A percentile compares a stretch with the other conserved stretches of the same genome.
Conservation (phyloP, 2,113 vertebrate species). For the Campylomormyrus numenius region DNA sequence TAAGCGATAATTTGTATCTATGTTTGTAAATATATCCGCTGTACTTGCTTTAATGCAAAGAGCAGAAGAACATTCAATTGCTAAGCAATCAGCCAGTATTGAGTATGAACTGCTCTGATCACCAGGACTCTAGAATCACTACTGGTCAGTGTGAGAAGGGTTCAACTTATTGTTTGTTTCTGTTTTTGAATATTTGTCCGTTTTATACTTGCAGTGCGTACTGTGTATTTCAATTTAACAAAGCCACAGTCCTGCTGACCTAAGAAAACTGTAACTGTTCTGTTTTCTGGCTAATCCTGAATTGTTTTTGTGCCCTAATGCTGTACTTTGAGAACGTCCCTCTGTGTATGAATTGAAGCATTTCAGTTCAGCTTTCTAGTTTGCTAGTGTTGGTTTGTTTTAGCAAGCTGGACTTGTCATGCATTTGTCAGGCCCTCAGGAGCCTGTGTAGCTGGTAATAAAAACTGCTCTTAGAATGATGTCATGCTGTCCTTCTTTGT, state of each 20-base stretch:
- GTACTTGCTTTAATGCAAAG: constrained; percentile 6
- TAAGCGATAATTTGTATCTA: background rate
- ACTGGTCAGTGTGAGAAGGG: background rate
- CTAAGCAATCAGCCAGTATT: constrained; percentile 5
- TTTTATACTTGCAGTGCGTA: background rate
- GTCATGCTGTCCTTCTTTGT: background rate
- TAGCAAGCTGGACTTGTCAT: constrained; percentile 10
- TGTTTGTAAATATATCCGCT: constrained; percentile 2
- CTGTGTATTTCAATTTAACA: constrained; percentile 2
- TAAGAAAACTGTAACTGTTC: background rate
- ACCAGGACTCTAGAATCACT: constrained; percentile 4
- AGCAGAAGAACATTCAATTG: constrained; percentile 10
- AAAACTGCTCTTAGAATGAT: background rate
- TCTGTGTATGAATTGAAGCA: background rate
- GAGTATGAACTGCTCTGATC: constrained; percentile 5
- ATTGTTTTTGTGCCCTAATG: background rate
- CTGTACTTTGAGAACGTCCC: background rate
- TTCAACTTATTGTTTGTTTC: background rate
- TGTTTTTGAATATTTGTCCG: background rate
- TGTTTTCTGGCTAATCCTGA: background rate
- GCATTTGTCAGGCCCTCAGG: background rate
- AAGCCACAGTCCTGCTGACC: background rate
- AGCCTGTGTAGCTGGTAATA: background rate
- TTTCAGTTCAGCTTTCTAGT: background rate
- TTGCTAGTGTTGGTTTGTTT: constrained; percentile 2